Conservation (phyloP, 2,888 invertebrate genomes). For the Caenorhabditis imperialis region DNA sequence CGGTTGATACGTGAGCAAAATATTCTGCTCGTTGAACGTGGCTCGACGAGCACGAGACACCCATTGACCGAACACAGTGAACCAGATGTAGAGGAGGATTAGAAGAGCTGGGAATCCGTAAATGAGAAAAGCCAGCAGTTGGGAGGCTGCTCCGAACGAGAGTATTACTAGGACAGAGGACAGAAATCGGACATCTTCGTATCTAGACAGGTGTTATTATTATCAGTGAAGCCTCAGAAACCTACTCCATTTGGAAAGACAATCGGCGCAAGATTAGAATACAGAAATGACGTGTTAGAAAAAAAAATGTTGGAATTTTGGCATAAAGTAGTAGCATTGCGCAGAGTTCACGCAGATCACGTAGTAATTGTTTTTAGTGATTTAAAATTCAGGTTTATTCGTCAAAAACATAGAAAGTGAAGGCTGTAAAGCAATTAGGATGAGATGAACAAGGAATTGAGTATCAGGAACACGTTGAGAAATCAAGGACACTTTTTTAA, state of each 20-base stretch:
- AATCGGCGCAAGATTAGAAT: background rate
- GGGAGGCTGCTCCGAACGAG: too few species aligned
- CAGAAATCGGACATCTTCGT: slow-evolving; percentile 46
- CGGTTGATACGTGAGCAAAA: slow-evolving; percentile 66
- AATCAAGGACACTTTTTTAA: background rate
- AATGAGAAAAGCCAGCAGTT: slow-evolving; percentile 2
- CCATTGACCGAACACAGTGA: slow-evolving; percentile 52
- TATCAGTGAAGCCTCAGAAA: too few species aligned
- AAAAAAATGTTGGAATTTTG: too few species aligned
- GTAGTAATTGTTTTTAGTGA: background rate
- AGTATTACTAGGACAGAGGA: slow-evolving; percentile 25
- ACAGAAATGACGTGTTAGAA: background rate
- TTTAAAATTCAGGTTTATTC: too few species aligned
- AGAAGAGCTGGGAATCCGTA: background rate
- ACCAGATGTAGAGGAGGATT: too few species aligned
- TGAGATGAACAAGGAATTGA: slow-evolving; percentile 4
- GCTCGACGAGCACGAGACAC: slow-evolving; percentile 65
- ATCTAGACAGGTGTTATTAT: slow-evolving; percentile 9
- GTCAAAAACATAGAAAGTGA: too few species aligned
- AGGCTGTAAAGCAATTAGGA: too few species aligned
- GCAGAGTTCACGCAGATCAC: too few species aligned
- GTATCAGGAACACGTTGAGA: background rate
- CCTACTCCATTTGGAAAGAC: too few species aligned
- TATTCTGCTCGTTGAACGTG: slow-evolving; percentile 67
- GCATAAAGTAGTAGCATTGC: too few species aligned